Evolutionary conservation across 2,888 invertebrate genomes (phyloP).

Genomic region (Scaeva pyrastri): DNA sequence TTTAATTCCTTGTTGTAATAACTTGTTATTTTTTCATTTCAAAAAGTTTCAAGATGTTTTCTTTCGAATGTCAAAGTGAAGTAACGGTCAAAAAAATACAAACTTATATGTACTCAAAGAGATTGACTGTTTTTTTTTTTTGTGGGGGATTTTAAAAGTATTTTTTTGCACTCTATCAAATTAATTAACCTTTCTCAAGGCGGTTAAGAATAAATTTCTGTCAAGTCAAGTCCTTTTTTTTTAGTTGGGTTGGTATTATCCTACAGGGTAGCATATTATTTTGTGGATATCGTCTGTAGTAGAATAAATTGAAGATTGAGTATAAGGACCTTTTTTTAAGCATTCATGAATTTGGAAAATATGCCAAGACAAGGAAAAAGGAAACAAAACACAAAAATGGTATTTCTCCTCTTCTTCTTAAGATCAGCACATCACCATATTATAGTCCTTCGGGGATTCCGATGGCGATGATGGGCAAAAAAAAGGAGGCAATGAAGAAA

Average conservation of each 20-base stretch:
- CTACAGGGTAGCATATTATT: background rate
- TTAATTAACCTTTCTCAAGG: background rate
- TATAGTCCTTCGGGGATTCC: constrained; percentile 18
- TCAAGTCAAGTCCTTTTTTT: background rate
- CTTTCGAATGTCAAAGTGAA: background rate
- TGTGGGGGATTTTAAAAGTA: background rate
- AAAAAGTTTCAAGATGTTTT: background rate
- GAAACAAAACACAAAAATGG: background rate
- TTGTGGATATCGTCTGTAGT: background rate
- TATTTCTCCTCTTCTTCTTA: background rate
- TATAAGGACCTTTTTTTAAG: constrained; percentile 2
- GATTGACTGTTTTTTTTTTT: background rate
- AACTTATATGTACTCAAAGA: too few species aligned
- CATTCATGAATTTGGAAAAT: constrained; percentile 3
- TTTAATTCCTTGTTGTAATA: constrained; percentile 41
- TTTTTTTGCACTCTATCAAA: constrained; percentile 1
- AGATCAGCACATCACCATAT: background rate
- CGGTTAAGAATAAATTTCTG: constrained; percentile 1
- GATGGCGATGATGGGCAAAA: background rate
- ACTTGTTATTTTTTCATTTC: constrained; percentile 14
- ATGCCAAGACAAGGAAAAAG: constrained; percentile 6
- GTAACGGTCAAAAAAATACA: too few species aligned
- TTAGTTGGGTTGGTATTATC: background rate
- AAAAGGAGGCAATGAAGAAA: constrained; percentile 23
- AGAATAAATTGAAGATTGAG: background rate